Evolutionary conservation across 1,140 invertebrate species (phyloP), one percentile per base, ranked within the genome.

Genomic region (Macrocentrus cingulum): DNA sequence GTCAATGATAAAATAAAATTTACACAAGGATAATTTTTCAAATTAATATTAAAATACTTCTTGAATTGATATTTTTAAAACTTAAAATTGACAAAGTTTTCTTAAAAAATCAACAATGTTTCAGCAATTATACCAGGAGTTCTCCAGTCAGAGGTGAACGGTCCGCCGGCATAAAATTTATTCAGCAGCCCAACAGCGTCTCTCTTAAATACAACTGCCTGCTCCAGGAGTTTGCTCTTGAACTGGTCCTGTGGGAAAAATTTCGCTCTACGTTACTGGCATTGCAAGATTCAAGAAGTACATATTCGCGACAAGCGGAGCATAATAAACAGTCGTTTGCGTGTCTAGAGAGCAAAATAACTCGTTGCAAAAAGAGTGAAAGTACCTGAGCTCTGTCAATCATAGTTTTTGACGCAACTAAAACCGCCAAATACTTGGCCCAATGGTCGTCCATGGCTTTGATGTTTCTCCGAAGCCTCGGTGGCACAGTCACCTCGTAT

Each of bases 321-420:
- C 45, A 48, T 48, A 48, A 48, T 48, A 48, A 48, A 25, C 20
- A 48, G n/a, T 13, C 13, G 20, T 13, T 36, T 36, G 2, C 20
- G 36, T 53, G 20, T 41, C 23, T 13, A 41, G 37, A 7, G 25
- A 41, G 41, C 50, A 19, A 22, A 53, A 53, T 41, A 22, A 37
- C 23, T 29, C 9, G 25, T 29, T 25, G 2, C 3, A 45, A 3
- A 18, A 19, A 45, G n/a, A 16, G 18, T 52, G 19, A 53, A 39
- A 20, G 51, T 74, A 84, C 85, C 80, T 90, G 89, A 54, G 86
- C 84, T 65, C 83, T 79, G 63, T 85, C 83, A 9, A 91, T 72
- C 76, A 85, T 83, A 42, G 84, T 81, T 59, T 89, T 86, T 4
- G 85, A 83, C 58, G 88, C 83, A 44, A 85, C 81, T 2, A 92